A percentile compares a stretch with the other conserved stretches of the same genome.
These are phyloP conservation scores for Dryococelus australis DNA, from an alignment of 2,888 invertebrate genomes.

Conservation along the genomic window DNA sequence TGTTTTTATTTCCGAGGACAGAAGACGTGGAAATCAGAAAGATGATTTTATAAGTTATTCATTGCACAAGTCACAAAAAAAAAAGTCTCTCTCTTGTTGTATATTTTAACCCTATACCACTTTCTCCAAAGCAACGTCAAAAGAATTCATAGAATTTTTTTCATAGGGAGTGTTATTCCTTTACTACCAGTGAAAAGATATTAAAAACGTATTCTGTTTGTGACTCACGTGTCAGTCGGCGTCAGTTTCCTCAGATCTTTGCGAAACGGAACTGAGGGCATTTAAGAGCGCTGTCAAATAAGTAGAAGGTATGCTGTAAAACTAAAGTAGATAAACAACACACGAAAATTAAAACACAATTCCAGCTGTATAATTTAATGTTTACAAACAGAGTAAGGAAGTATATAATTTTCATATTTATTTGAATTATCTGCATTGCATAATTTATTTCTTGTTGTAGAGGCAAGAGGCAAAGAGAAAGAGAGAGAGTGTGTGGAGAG, in stretches of 20 bases:
- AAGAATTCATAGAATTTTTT: neutral
- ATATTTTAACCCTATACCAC: neutral
- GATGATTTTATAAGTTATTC: neutral
- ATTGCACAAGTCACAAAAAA: constrained; percentile 1
- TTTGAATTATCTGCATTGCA: no score
- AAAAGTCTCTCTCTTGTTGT: neutral
- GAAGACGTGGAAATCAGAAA: constrained; percentile 9
- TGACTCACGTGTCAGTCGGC: neutral
- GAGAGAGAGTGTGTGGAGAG: no score
- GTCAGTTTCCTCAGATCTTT: neutral
- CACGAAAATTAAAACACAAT: no score
- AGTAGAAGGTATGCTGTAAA: no score
- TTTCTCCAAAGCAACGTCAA: neutral
- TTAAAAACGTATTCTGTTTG: neutral
- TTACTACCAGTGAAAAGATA: neutral
- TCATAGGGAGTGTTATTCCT: neutral
- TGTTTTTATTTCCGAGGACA: neutral
- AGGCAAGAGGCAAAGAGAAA: no score
- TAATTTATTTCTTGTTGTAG: no score
- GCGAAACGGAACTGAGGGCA: no score
- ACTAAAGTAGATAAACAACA: no score
- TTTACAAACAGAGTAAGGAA: no score
- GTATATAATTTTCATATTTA: no score
- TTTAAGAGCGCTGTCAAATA: no score
- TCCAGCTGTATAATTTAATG: no score